Percentiles rank a stretch among this genome's conserved stretches.
Evolutionary conservation across 1,140 invertebrate species (phyloP).

Genomic region (Asbolus verrucosus): DNA sequence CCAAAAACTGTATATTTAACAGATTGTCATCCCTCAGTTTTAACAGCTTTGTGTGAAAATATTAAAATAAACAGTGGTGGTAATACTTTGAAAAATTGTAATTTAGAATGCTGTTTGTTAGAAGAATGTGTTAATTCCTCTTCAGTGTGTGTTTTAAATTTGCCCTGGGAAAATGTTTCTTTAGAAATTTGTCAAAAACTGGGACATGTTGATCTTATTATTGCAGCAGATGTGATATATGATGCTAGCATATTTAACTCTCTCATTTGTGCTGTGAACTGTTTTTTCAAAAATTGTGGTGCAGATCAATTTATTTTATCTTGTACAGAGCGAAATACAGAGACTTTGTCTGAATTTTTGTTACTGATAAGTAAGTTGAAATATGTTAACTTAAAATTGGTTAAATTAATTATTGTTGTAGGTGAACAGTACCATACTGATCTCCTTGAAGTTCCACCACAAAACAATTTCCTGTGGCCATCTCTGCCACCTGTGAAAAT

Average conservation of each 20-base stretch:
- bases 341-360: constrained; percentile 66
- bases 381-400: too few species aligned
- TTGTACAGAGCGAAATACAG: constrained; percentile 67
- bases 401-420: too few species aligned
- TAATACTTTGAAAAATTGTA: not conserved
- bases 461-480: constrained; percentile 29
- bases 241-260: constrained; percentile 65
- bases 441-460: not conserved
- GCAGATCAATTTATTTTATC: constrained; percentile 65
- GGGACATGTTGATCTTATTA: constrained; percentile 64
- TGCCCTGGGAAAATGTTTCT: constrained; percentile 68
- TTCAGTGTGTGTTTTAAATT: constrained; percentile 63
- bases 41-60: constrained; percentile 67
- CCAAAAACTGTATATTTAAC: constrained; percentile 68
- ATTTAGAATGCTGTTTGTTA: constrained; percentile 8
- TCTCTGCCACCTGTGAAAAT: constrained; percentile 19
- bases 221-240: constrained; percentile 71
- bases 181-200: constrained; percentile 53
- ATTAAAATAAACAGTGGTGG: constrained; percentile 63
- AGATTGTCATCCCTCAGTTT: constrained; percentile 68
- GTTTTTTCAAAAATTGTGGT: constrained; percentile 57
- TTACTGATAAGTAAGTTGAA: constrained; percentile 65
- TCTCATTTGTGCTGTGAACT: constrained; percentile 64
- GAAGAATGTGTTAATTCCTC: constrained; percentile 24
- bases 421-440: not conserved